Base-by-base conservation (phyloP, 2,888 invertebrate genomes). In the Blera fallax region DNA sequence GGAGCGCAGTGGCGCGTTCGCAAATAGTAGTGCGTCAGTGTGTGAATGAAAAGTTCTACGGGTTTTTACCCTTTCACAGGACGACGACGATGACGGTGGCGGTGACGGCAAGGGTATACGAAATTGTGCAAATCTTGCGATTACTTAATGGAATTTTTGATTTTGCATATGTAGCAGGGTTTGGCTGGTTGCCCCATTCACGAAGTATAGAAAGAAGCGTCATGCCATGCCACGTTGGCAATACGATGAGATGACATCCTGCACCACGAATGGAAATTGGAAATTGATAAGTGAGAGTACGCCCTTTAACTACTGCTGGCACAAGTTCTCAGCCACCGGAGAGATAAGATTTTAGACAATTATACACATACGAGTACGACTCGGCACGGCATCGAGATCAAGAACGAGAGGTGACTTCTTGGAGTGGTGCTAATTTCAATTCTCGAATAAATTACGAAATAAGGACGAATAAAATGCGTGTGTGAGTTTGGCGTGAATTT, bases 71-170 rank as follows among this genome's bases (percentile, higher is more conserved):
- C 77, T 58, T 60, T 67, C 58, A 40, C 24, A 70, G 29, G 14
- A 27, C 40, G 2, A 50, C 27, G 4, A 7, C 10, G 10, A 50
- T 48, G 29, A 43, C 24, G 24, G 45, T 16, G 6, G 32, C 21
- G 10, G 3, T n/a, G 18, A 45, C 64, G 24, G 37, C 37, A n/a
- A n/a, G 77, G 34, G 67, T 50, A 37, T 7, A 40, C 40, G 52
- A 77, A 60, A 70, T 78, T 69, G 60, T 78, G 77, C 69, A 78
- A 78, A 78, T 78, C 62, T 62, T 78, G 77, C 69, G 69, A 78
- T 70, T 78, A 69, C 69, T 78, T 78, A 78, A 78, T 78, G 77
- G 77, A 69, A 78, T 77, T 77, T 77, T 58, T 60, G 77, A 77
- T 77, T 77, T 60, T 62, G 77, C 77, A 69, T 77, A 62, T 69